Evolutionary conservation across 2,113 vertebrate genomes (phyloP), one percentile per base, ranked within the genome.

Genomic region (Perca schrenkii): DNA sequence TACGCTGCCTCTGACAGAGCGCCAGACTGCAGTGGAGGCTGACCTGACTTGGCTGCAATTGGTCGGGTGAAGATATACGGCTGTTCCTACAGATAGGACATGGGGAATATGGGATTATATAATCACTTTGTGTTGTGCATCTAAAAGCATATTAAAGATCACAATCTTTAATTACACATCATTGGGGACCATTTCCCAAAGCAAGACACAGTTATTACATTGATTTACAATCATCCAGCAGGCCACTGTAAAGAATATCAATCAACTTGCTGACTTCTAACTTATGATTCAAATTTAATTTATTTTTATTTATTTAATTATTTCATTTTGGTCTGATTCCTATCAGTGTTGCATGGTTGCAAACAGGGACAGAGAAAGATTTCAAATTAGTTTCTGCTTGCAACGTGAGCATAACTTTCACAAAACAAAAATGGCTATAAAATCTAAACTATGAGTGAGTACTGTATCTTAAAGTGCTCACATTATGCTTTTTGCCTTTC

Each of bases 51-150:
- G 46, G 81, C 84, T 15, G 85, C 79, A 2, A 49, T 63, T 1
- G 94, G 95, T 36, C 93, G 87, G 36, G 95, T 96, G 87, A 91
- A 95, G 90, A 96, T 96, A 36, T 93, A 96, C 0, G 95, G 95
- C 36, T 96, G 95, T 5, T 94, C 93, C 95, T 96, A 15, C 47
- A 64, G 81, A 64, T 4, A 28, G 16, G 13, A 66, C 50, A 63
- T 28, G 81, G 31, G 69, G 34, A 47, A 16, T 0, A 25, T 11
- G 52, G 8, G 22, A 34, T n/a, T 31, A 25, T 46, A 49, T 13
- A 2, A 69, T 67, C 46, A 61, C 6, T 22, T 52, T 65, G 47
- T 16, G 47, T 19, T 31, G 22, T 54, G 46, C 15, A 13, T 60
- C 10, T 62, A 4, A 43, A 19, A 40, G 52, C n/a, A 17, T 19